Base-by-base conservation (phyloP, 2,113 vertebrate genomes). In the Microcebus jonahi region DNA sequence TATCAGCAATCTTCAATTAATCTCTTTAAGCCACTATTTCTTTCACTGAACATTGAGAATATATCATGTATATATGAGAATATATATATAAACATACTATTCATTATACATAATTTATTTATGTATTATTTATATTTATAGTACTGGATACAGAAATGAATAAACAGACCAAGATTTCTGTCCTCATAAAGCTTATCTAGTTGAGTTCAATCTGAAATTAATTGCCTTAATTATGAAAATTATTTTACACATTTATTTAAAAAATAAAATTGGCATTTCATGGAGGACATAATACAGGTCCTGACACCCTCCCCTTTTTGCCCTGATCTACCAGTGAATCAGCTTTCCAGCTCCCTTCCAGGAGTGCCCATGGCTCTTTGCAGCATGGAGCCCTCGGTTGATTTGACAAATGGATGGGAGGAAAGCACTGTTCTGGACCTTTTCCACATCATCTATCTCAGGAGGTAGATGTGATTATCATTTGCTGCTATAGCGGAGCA, bases 101-200 rank as follows among this genome's bases (percentile, higher is more conserved):
- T 95, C 25, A 77, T 84, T 84, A 50, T 81, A 17, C 61, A 89
- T 70, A 77, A 93, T n/a, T 61, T 84, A 70, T 79, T 84, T 83
- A 89, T 77, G 9, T 39, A 18, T 82, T 77, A 84, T 48, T 88
- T 83, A 70, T 88, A 59, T 59, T 88, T 21, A 68, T 77, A 17
- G 10, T 12, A 23, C 12, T 89, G 1, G 29, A 70, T 50, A 71
- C 39, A 79, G 29, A 85, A 77, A 85, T 84, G 21, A 90, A 61
- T 17, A 84, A 71, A 48, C 12, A 31, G 61, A 55, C 34, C 17
- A 2, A 31, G n/a, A 85, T 79, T 70, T 0, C 61, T 93, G 12
- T 57, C 81, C 42, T 92, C 31, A 36, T 61, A 57, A 67, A 68
- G 10, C 48, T 15, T 71, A 53, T 48, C 31, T 68, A 45, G 15